A percentile compares a stretch with the other conserved stretches of the same genome.
phyloP scores from a whole-genome alignment of 2,888 invertebrate genomes.

The Volucella inanis region DNA sequence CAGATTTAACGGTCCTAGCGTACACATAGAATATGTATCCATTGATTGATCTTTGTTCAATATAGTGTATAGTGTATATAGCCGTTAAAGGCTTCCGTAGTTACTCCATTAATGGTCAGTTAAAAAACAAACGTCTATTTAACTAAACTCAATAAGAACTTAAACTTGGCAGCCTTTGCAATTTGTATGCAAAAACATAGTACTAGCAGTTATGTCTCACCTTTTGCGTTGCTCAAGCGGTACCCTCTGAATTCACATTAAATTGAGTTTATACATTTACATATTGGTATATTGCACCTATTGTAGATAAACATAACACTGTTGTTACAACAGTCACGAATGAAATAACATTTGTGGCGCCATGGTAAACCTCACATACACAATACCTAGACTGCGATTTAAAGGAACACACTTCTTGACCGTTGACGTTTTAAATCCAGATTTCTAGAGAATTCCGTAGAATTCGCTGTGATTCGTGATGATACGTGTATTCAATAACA shows the following conservation, averaged over 20 bases:
- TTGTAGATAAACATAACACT: background rate
- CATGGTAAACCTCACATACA: conserved; percentile 6
- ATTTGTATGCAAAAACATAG: conserved; percentile 43
- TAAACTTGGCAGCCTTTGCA: conserved; percentile 24
- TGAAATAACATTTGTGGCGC: conserved; percentile 43
- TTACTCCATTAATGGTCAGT: too few species aligned
- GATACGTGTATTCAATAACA: conserved; percentile 18
- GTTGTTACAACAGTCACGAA: conserved; percentile 48
- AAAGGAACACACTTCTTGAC: background rate
- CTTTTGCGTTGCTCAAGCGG: background rate
- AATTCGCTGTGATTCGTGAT: background rate
- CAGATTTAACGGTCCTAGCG: too few species aligned
- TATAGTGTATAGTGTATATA: too few species aligned
- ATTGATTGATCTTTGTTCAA: background rate
- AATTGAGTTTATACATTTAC: background rate
- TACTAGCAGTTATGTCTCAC: background rate
- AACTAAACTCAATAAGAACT: background rate
- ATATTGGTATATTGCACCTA: conserved; percentile 12
- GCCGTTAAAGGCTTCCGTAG: too few species aligned
- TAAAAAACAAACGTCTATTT: too few species aligned
- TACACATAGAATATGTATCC: background rate
- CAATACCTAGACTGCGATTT: background rate
- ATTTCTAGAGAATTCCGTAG: conserved; percentile 9
- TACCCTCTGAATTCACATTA: background rate
- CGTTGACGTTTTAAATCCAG: background rate